These are phyloP conservation scores for Acanthosepion pharaonis DNA, from an alignment of 2,888 invertebrate species.

Conservation along the genomic window DNA sequence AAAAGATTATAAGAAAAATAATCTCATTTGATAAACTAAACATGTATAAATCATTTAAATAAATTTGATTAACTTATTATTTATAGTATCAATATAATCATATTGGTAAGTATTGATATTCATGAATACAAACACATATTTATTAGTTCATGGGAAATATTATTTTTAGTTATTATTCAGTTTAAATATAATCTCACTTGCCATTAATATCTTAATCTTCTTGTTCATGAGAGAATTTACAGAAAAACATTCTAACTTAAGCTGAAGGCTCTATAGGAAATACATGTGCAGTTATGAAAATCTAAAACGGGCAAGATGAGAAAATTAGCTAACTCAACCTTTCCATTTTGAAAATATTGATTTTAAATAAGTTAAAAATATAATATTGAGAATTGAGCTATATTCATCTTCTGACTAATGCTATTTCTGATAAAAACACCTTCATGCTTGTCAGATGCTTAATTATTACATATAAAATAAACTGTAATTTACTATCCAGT, in stretches of 20 bases:
- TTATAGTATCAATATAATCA: not conserved
- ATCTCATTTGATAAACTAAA: not conserved
- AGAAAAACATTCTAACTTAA: not conserved
- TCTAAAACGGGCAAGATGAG: not conserved
- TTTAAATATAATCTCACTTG: not conserved
- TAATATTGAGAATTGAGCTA: slow-evolving; percentile 33
- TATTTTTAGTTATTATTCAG: not conserved
- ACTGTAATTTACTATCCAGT: not conserved
- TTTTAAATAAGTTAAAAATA: slow-evolving; percentile 22
- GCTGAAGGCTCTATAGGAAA: not conserved
- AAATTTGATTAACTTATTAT: too few species aligned
- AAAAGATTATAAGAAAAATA: not conserved
- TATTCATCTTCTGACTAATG: not conserved
- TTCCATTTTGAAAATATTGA: not conserved
- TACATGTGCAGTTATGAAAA: not conserved
- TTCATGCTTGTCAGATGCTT: not conserved
- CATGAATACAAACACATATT: not conserved
- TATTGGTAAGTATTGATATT: not conserved
- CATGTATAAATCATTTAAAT: not conserved
- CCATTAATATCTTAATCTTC: not conserved
- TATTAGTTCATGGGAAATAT: not conserved
- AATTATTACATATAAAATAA: not conserved
- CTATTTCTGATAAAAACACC: not conserved
- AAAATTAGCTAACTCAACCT: slow-evolving; percentile 33
- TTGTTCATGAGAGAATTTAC: not conserved